These are phyloP conservation scores for Caerostris darwini DNA, from an alignment of 1,140 invertebrate species.

Conservation along the genomic window DNA sequence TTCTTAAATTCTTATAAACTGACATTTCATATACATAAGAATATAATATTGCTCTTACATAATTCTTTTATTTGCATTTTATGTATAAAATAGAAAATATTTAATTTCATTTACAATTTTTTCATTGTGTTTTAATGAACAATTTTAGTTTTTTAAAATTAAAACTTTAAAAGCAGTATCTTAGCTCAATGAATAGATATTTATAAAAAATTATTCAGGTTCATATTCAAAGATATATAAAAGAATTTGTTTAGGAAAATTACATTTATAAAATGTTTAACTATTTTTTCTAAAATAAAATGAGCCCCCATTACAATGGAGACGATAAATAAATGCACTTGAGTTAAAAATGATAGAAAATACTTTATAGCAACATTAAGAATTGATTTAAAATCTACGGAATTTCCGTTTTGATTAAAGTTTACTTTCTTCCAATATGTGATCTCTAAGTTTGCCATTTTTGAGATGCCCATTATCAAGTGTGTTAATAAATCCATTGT, in stretches of 20 bases:
- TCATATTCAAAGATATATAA: not conserved
- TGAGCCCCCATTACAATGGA: not conserved
- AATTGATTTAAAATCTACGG: not conserved
- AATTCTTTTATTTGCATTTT: too few species aligned
- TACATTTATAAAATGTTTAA: not conserved
- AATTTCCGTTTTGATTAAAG: not conserved
- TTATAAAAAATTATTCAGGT: not conserved
- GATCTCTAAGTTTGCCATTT: conserved; percentile 11
- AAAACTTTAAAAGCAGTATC: not conserved
- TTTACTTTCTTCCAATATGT: conserved; percentile 62
- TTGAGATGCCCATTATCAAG: not conserved
- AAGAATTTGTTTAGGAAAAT: not conserved
- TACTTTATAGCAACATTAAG: not conserved
- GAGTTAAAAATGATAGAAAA: not conserved
- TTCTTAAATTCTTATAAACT: too few species aligned
- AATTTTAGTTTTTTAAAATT: not conserved
- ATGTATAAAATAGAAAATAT: too few species aligned
- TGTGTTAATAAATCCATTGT: not conserved
- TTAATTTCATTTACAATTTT: too few species aligned
- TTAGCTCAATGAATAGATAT: not conserved
- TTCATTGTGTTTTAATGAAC: too few species aligned
- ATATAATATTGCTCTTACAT: too few species aligned
- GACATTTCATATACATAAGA: too few species aligned
- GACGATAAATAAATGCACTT: not conserved
- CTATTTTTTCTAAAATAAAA: not conserved